Evolutionary conservation across 2,113 vertebrate species (phyloP).

Genomic region (Grus americana): DNA sequence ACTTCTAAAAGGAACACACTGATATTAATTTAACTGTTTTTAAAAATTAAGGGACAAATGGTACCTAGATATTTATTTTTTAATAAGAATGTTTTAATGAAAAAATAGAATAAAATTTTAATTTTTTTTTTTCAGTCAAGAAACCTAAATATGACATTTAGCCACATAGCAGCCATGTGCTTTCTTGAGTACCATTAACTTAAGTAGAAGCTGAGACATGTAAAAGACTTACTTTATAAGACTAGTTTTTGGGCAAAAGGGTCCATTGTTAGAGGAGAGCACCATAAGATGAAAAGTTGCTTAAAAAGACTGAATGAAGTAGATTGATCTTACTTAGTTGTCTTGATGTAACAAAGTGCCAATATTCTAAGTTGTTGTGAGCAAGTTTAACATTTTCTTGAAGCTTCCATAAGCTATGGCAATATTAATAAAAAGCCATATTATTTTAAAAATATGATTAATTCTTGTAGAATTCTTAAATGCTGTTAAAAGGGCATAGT

Average conservation of each 20-base stretch:
- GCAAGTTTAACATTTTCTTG: background rate
- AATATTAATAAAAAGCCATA: background rate
- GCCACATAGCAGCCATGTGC: background rate
- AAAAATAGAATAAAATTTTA: background rate
- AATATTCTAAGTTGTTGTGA: background rate
- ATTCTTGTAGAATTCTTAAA: background rate
- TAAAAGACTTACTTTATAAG: background rate
- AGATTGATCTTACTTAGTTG: background rate
- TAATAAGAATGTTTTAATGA: background rate
- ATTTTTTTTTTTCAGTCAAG: background rate
- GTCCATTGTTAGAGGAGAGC: background rate
- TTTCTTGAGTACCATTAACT: background rate
- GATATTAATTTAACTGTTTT: background rate
- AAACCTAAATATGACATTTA: background rate
- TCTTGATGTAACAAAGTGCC: background rate
- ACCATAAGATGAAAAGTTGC: background rate
- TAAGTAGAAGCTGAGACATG: background rate
- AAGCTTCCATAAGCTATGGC: background rate
- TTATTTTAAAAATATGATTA: background rate
- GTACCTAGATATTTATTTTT: background rate
- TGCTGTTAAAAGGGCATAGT: background rate
- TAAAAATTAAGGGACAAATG: background rate
- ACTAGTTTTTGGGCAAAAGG: background rate
- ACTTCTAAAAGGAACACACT: background rate
- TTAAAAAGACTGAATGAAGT: background rate